Conservation (phyloP, 1,140 invertebrate genomes). For the Danaus melanippus region DNA sequence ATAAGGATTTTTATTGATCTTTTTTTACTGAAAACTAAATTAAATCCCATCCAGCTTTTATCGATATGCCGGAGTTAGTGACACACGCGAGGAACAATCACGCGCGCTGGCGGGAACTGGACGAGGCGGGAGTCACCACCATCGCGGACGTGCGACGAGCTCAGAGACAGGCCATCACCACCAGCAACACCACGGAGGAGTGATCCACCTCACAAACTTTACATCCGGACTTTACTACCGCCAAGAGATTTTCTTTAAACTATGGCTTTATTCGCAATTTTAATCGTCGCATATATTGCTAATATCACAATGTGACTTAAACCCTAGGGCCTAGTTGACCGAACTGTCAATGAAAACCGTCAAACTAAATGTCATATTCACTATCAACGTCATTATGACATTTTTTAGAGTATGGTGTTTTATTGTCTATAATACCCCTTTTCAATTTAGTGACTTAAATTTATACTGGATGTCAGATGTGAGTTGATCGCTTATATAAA, state of each 20-base stretch:
- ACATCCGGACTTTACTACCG: constrained; percentile 21
- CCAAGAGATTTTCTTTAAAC: constrained; percentile 8
- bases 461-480: no score
- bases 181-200: constrained; percentile 35
- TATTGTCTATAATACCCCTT: no score
- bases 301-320: no score
- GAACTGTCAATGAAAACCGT: no score
- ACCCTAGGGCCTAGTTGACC: no score
- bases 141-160: constrained; percentile 75
- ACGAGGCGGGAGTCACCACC: constrained; percentile 81
- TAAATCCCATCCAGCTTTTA: constrained; percentile 81
- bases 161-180: constrained; percentile 25
- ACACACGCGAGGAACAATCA: constrained; percentile 89
- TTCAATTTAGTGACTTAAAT: no score
- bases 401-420: no score
- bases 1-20: neutral
- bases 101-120: constrained; percentile 89
- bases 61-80: constrained; percentile 92
- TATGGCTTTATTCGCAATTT: no score
- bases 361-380: no score
- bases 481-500: no score
- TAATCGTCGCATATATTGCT: no score
- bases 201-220: constrained; percentile 18
- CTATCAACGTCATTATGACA: no score
- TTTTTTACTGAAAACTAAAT: neutral